Evolutionary conservation across 2,797 vertebrate genomes (phyloP).

Genomic region (Chlorospingus flavigularis): DNA sequence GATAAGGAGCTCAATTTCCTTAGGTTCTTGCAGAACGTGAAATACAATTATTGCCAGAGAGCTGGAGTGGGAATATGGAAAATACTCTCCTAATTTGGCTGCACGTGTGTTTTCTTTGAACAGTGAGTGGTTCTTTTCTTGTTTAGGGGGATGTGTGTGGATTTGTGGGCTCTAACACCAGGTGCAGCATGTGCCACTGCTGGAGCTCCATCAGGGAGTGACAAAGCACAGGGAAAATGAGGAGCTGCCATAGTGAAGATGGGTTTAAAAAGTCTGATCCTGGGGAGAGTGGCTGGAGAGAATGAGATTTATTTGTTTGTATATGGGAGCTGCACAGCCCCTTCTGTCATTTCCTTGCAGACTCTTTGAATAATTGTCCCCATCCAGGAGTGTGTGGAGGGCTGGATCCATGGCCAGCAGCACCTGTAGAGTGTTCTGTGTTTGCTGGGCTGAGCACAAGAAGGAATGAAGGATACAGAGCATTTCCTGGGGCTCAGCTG

Average conservation of each 20-base stretch:
- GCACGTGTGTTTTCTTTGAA: neutral
- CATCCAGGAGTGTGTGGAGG: accelerated
- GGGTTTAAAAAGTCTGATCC: neutral
- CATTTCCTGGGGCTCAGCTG: neutral
- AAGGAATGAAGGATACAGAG: accelerated
- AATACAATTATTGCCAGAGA: slow-evolving; percentile 9
- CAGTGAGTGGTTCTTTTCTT: neutral
- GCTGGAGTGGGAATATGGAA: neutral
- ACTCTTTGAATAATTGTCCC: neutral
- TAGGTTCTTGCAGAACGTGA: slow-evolving; percentile 16
- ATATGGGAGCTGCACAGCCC: neutral
- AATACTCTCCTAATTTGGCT: neutral
- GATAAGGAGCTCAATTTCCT: slow-evolving; percentile 49
- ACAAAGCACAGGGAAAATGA: neutral
- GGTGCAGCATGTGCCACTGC: neutral
- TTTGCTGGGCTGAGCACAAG: neutral
- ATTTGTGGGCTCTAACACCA: neutral
- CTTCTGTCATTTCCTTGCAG: neutral
- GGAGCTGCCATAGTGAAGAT: neutral
- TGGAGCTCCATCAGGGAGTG: neutral
- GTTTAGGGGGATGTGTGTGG: neutral
- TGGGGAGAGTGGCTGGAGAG: neutral
- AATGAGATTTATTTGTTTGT: neutral
- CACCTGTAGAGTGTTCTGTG: neutral
- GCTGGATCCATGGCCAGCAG: neutral